Base-by-base conservation (phyloP, 2,113 vertebrate species). In the Pomatorhinus ruficollis region DNA sequence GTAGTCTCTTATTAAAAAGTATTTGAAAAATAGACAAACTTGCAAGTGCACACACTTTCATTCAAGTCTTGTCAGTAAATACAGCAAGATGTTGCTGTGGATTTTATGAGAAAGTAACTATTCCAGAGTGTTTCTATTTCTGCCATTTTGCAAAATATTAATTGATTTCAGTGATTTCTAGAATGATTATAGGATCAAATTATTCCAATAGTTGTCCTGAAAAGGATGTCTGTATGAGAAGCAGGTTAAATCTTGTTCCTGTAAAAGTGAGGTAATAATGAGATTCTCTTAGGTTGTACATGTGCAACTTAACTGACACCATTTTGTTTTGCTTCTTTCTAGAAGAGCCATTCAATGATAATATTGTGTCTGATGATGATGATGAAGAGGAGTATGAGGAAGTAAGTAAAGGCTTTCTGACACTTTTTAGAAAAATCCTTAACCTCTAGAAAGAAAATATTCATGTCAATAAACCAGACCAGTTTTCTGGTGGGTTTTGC, bases 351-450 rank as follows among this genome's bases (percentile, higher is more conserved):
- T 87, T 95, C 37, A 98, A 98, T 81, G 98, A 98, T 17, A 98
- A 69, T 16, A 56, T 97, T 42, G 99, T 99, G 60, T 99, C 99
- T 45, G 99, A 99, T 14, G 99, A 99, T 60, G 99, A 99, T 63
- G 99, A 61, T 3, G 37, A 99, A 40, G 99, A 99, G 22, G 98
- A 99, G 2, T 98, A 99, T 39, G 98, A 98, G 37, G 99, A 99
- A 53, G 99, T 99, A 97, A 98, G 98, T 70, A 78, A 78, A 75
- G 23, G 23, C 50, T 39, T 82, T 87, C 39, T 53, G 60, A 42
- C 7, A n/a, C 18, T 28, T 28, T 54, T 28, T 49, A 65, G 57
- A 75, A 89, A 93, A 89, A 69, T 70, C 8, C 16, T 70, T 69
- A 78, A 40, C 19, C 15, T 90, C 24, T 92, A n/a, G 35, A n/a